A percentile compares a stretch with the other conserved stretches of the same genome.
Conservation (phyloP, 2,113 vertebrate genomes). For the Tetrao urogallus region DNA sequence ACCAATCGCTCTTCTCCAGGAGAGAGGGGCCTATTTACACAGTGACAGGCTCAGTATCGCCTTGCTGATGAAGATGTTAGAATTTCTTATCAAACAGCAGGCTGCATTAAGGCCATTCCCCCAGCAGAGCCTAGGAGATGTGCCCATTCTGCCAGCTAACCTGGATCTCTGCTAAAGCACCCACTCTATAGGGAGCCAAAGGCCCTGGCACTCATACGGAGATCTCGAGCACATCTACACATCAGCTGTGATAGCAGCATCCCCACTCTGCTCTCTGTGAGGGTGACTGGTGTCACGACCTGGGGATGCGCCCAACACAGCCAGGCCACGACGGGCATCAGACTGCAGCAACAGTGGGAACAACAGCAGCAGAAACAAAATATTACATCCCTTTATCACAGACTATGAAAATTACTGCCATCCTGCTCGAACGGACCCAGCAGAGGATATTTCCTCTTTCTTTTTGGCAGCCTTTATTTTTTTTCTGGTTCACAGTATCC, state of each 20-base stretch:
- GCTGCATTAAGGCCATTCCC: neutral
- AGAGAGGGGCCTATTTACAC: neutral
- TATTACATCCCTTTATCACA: neutral
- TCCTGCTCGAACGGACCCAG: neutral
- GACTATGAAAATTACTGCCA: neutral
- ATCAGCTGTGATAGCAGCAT: neutral
- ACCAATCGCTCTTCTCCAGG: neutral
- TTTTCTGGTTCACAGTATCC: neutral
- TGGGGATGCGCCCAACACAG: neutral
- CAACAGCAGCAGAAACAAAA: neutral
- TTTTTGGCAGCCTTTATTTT: conserved; percentile 6
- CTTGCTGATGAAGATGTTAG: neutral
- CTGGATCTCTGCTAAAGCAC: neutral
- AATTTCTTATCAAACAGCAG: neutral
- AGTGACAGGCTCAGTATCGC: neutral
- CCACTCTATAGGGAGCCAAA: neutral
- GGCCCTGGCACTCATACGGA: neutral
- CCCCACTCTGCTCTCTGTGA: neutral
- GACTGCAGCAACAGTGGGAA: neutral
- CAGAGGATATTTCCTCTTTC: neutral
- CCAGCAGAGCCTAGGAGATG: neutral
- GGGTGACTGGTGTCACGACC: neutral
- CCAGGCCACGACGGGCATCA: rapidly evolving
- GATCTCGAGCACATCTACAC: neutral
- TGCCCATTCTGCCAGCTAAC: rapidly evolving